Base-by-base conservation (phyloP, 2,888 invertebrate species). In the Cecidostiba fungosa region DNA sequence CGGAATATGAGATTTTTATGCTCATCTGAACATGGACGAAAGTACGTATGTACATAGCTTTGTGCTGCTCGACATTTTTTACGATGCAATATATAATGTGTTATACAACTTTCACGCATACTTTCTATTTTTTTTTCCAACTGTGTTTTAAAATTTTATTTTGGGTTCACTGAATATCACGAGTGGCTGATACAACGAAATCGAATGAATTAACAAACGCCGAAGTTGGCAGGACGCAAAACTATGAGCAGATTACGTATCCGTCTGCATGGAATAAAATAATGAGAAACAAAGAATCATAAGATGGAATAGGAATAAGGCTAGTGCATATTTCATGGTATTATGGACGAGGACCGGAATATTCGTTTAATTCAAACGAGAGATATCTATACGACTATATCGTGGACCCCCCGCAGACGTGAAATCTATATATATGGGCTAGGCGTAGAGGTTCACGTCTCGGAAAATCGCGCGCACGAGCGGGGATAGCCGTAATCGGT, bases 401-500 rank as follows among this genome's bases (percentile, higher is more conserved):
- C 66, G 29, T 29, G 12, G 14, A 66, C 66, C n/a, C 66, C 66
- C 29, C 10, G 86, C 85, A 6, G 2, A 59, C 54, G 54, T 59
- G 54, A 59, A 59, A 59, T 59, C 54, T 59, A 59, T 59, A 23
- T 59, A 59, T 59, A 59, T 59, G 54, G 54, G 54, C 19, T 59
- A 8, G 73, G 50, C 72, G 43, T 23, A 23, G 39, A 72, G 72
- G 72, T 10, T 39, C 47, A 36, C 36, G 84, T 87, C 89, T 87
- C 88, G 86, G 86, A 87, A 87, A 87, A 88, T 87, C 88, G 87
- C 87, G 59, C 88, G 77, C 87, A 86, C 74, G 69, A 36, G n/a
- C 70, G 88, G 88, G 89, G 88, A 89, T 77, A 23, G 36, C 62
- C 87, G 90, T 92, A 91, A 92, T 92, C 91, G 91, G 87, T 89